These are phyloP conservation scores for Pygocentrus nattereri DNA, from an alignment of 2,797 vertebrate genomes.

Conservation along the genomic window DNA sequence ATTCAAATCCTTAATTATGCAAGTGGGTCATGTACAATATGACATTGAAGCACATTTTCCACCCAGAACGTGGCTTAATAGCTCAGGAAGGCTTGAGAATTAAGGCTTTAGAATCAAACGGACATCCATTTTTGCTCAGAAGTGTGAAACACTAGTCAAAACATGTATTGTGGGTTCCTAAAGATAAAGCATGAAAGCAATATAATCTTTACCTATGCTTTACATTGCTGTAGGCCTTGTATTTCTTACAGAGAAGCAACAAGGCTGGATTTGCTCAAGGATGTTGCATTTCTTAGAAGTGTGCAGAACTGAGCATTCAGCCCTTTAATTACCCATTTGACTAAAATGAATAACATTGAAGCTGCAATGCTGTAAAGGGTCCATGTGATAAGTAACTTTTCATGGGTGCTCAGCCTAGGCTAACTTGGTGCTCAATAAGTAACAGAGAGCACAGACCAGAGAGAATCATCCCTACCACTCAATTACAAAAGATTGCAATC, in stretches of 20 bases:
- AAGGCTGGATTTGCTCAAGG: neutral
- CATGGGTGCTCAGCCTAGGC: neutral
- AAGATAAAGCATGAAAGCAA: conserved; percentile 11
- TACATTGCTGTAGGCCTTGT: neutral
- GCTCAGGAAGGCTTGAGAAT: conserved; percentile 15
- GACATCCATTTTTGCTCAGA: neutral
- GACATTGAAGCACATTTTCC: conserved; percentile 27
- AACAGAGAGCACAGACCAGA: conserved; percentile 25
- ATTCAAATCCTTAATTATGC: conserved; percentile 48
- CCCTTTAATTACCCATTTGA: conserved; percentile 29
- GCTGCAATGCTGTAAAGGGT: conserved; percentile 16
- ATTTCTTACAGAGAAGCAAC: neutral
- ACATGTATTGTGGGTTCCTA: neutral
- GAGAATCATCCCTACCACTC: conserved; percentile 24
- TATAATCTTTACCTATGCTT: neutral
- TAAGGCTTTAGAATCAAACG: neutral
- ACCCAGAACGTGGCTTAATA: conserved; percentile 13
- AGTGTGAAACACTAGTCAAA: conserved; percentile 16
- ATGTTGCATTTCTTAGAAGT: neutral
- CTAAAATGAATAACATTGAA: neutral
- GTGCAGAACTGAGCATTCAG: neutral
- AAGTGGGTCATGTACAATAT: conserved; percentile 33
- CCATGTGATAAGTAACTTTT: conserved; percentile 16
- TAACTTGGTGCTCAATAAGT: conserved; percentile 36
- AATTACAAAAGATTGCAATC: conserved; percentile 50